Conservation (phyloP, 2,888 invertebrate species). For the Mesochorus sp. region DNA sequence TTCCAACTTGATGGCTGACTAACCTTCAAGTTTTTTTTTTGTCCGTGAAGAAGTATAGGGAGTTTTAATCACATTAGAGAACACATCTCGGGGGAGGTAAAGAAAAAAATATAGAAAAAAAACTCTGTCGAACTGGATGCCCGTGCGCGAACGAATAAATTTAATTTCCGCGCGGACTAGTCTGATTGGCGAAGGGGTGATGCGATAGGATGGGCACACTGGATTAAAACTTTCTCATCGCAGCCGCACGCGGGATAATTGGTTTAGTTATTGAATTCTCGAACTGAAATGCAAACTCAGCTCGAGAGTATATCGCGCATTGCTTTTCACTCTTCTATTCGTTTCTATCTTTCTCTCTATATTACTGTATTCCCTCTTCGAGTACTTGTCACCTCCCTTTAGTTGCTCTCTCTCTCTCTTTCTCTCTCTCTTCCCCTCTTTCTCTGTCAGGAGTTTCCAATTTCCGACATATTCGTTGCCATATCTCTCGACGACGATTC, state of each 20-base stretch:
- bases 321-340: conserved; percentile 36
- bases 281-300: conserved; percentile 70
- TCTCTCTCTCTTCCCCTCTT: not conserved
- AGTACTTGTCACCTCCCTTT: too few relatives aligned
- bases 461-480: too few relatives aligned
- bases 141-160: conserved; percentile 68
- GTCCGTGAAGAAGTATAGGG: not conserved
- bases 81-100: not conserved
- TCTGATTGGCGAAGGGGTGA: conserved; percentile 38
- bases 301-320: conserved; percentile 61
- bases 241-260: conserved; percentile 71
- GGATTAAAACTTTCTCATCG: conserved; percentile 77
- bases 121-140: conserved; percentile 1
- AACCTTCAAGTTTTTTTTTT: not conserved
- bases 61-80: not conserved
- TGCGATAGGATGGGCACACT: conserved; percentile 54
- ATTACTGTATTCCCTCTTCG: not conserved
- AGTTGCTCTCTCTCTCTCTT: not conserved
- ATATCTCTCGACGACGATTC: too few relatives aligned
- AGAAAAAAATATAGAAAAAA: conserved; percentile 15
- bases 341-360: conserved; percentile 38
- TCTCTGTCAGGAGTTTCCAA: not conserved
- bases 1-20: too few relatives aligned
- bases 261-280: conserved; percentile 78
- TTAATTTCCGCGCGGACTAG: conserved; percentile 58